Evolutionary conservation across 1,140 invertebrate genomes (phyloP), one percentile per base, ranked within the genome.

Genomic region (Macrobrachium rosenbergii): DNA sequence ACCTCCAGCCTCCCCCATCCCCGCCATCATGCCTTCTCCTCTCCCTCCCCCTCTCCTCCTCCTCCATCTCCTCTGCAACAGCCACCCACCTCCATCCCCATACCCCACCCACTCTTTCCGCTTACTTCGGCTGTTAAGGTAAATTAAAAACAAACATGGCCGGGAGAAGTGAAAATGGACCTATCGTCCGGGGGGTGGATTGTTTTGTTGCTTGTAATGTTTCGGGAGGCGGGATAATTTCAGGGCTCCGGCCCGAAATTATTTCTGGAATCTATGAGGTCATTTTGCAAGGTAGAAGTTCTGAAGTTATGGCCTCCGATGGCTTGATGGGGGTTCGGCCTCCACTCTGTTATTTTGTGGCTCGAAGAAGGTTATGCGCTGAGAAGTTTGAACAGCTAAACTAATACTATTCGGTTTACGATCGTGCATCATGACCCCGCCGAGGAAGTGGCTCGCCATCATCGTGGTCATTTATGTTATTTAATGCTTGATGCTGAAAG

Each of bases 121-220:
- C 75, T 52, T 77, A 45, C 64, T 82, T 82, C 80, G 79, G 80
- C 37, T 67, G 80, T 82, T 82, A 69, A 45, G 80, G 64, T 72
- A 69, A 52, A 82, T 82, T 82, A 82, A 72, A 82, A 72, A 43
- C 63, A 82, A 82, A 69, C 63, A 82, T 21, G 77, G 52, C 58
- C 62, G 62, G 62, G 21, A 17, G 17, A 17, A 59, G 77, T 12
- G 19, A 79, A 63, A 59, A 79, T 59, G 58, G 17, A 79, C 37
- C 60, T 64, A 72, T 69, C 63, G 69, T 72, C 23, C 69, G 2
- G 69, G 23, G 67, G 3, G 69, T 16, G 69, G 37, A 72, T 72
- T 23, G 23, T 28, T 72, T 16, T 72, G 23, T 43, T 72, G 69
- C 69, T 43, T 23, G 23, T 28, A 43, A 72, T 72, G 69, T 43